These are phyloP conservation scores for Chaitophorus viminalis DNA, from an alignment of 2,888 invertebrate genomes.

Conservation along the genomic window DNA sequence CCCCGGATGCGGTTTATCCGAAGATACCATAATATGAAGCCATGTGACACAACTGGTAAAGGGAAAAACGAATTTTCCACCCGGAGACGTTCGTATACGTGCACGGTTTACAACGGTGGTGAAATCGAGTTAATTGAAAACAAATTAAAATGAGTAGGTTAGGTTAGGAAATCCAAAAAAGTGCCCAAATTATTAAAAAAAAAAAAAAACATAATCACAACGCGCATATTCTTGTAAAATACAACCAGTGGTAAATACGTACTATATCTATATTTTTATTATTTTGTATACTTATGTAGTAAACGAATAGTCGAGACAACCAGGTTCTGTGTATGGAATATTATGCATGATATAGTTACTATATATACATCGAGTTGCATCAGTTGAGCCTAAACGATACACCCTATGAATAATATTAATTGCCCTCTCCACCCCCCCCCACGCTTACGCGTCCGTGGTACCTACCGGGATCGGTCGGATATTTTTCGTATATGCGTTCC, in stretches of 20 bases:
- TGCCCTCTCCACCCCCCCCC: not conserved
- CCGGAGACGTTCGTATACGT: not conserved
- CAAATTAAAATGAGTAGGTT: not conserved
- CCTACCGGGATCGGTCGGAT: not conserved
- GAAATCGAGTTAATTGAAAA: constrained; percentile 14
- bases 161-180: too few relatives aligned
- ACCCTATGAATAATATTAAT: not conserved
- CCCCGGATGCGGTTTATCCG: constrained; percentile 25
- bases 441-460: not conserved
- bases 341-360: too few relatives aligned
- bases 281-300: too few relatives aligned
- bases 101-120: not conserved
- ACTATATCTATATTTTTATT: too few relatives aligned
- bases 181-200: too few relatives aligned
- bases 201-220: too few relatives aligned
- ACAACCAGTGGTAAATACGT: too few relatives aligned
- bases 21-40: not conserved
- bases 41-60: not conserved
- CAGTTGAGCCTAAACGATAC: not conserved
- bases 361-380: not conserved
- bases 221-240: too few relatives aligned
- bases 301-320: too few relatives aligned
- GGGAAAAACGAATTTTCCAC: constrained; percentile 2
- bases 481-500: constrained; percentile 23
- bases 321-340: too few relatives aligned